These are phyloP conservation scores for Stegophylla sp. DNA, from an alignment of 2,888 invertebrate species.

Conservation along the genomic window DNA sequence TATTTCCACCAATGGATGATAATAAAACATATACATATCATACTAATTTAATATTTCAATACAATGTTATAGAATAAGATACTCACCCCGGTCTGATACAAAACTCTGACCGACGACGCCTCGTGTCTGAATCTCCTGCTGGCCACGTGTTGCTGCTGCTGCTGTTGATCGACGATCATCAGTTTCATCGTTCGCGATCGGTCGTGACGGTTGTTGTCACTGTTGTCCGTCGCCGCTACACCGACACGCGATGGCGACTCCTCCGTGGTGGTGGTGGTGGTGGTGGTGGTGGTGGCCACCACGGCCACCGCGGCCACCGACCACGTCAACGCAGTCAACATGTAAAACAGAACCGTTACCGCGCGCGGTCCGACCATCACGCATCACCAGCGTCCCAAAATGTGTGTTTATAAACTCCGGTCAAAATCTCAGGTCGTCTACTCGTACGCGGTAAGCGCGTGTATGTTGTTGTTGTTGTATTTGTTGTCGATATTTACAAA, in stretches of 20 bases:
- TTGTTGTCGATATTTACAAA: no score
- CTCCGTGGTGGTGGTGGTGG: not conserved
- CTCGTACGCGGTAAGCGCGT: not conserved
- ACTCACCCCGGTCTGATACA: constrained; percentile 51
- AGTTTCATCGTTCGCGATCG: not conserved
- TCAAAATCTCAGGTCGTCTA: not conserved
- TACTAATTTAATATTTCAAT: no score
- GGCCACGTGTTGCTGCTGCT: not conserved
- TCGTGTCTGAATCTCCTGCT: constrained; percentile 53
- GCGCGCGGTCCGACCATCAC: constrained; percentile 53
- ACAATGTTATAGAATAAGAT: not conserved
- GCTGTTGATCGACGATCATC: not conserved
- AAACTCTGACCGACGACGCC: constrained; percentile 19
- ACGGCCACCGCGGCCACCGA: not conserved
- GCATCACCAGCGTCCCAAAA: constrained; percentile 37
- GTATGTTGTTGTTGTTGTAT: not conserved
- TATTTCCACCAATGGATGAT: no score
- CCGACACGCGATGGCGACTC: not conserved
- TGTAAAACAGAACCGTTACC: constrained; percentile 15
- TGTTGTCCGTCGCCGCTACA: not conserved
- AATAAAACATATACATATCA: no score
- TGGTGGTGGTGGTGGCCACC: not conserved
- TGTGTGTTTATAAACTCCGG: not conserved
- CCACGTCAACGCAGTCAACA: not conserved
- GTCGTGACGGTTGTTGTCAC: not conserved